Evolutionary conservation across 2,888 invertebrate species (phyloP).

Genomic region (Lasioglossum pauxillum): DNA sequence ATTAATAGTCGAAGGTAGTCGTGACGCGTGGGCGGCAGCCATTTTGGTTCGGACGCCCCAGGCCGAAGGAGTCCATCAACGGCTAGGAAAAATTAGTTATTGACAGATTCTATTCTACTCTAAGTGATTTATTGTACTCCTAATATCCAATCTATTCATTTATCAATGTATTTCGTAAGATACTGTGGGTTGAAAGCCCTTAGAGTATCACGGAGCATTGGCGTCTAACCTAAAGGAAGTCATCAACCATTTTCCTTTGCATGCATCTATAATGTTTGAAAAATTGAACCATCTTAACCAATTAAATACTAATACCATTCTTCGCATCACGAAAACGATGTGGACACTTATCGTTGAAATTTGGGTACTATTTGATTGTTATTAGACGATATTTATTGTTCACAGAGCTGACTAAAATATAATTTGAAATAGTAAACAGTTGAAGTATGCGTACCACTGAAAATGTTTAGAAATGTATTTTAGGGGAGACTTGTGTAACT

Average conservation of each 20-base stretch:
- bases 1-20: background rate
- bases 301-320: background rate
- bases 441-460: too few relatives aligned
- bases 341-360: too few relatives aligned
- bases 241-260: background rate
- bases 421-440: too few relatives aligned
- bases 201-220: background rate
- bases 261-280: background rate
- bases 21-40: conserved; percentile 2
- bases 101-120: conserved; percentile 6
- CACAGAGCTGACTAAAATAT: too few relatives aligned
- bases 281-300: background rate
- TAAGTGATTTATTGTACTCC: background rate
- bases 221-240: background rate
- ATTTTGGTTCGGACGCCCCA: background rate
- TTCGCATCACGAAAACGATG: background rate
- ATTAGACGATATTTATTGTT: too few relatives aligned
- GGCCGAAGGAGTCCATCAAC: background rate
- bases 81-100: background rate
- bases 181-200: background rate
- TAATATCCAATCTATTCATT: background rate
- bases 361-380: too few relatives aligned
- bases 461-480: too few relatives aligned
- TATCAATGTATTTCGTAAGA: background rate
- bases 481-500: too few relatives aligned